Evolutionary conservation across 2,797 vertebrate species (phyloP).

Genomic region (Okamejei kenojei): DNA sequence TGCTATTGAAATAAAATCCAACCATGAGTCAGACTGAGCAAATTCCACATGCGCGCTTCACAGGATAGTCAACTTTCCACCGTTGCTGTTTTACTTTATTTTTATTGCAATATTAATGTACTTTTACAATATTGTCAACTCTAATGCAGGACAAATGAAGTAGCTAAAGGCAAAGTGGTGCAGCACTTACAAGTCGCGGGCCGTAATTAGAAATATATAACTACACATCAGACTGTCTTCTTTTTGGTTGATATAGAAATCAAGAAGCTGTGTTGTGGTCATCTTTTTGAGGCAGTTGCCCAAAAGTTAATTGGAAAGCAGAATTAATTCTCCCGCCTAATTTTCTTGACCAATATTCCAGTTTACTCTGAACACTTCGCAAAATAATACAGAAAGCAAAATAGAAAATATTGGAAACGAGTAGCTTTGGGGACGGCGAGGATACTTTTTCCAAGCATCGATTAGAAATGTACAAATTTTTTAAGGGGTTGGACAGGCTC

Average conservation of each 20-base stretch:
- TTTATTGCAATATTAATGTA: conserved; percentile 29
- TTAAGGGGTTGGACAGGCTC: too few species aligned
- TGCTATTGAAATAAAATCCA: not conserved
- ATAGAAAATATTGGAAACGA: not conserved
- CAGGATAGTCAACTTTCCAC: not conserved
- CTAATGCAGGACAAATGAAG: conserved; percentile 33
- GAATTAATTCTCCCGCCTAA: not conserved
- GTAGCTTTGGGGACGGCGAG: too few species aligned
- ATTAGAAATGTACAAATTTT: too few species aligned
- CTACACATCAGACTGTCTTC: not conserved
- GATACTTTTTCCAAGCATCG: not conserved
- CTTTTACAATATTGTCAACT: not conserved
- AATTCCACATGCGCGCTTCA: not conserved
- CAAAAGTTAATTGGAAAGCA: too few species aligned
- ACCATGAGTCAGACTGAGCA: not conserved
- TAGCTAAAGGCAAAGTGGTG: not conserved
- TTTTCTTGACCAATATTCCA: not conserved
- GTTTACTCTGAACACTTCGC: not conserved
- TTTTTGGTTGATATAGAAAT: not conserved
- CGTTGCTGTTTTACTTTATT: not conserved
- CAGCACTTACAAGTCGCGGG: not conserved
- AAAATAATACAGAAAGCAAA: not conserved
- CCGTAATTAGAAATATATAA: conserved; percentile 4
- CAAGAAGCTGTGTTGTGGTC: not conserved
- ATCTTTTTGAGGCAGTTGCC: not conserved